These are phyloP conservation scores for Aegithalos caudatus DNA, from an alignment of 2,113 vertebrate genomes.

Conservation along the genomic window DNA sequence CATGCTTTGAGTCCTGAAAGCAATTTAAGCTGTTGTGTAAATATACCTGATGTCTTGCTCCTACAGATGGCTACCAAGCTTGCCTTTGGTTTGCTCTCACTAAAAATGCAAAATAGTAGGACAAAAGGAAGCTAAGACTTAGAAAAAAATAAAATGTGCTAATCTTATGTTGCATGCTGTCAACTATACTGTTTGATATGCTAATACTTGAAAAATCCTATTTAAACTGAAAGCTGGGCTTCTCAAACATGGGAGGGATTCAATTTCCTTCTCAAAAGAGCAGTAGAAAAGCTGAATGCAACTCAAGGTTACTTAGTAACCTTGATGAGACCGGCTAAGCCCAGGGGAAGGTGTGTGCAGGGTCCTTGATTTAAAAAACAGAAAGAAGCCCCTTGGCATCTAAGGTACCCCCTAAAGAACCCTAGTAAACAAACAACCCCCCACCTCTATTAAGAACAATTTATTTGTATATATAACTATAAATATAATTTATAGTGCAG, in stretches of 20 bases:
- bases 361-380: neutral
- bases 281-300: neutral
- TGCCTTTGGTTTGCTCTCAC: neutral
- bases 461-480: neutral
- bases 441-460: neutral
- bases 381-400: neutral
- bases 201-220: constrained; percentile 38
- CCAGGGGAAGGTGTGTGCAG: neutral
- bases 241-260: neutral
- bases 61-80: neutral
- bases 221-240: constrained; percentile 5
- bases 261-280: neutral
- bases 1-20: neutral
- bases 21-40: neutral
- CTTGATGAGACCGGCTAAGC: neutral
- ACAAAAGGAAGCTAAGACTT: neutral
- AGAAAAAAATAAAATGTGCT: neutral
- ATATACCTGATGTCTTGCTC: neutral
- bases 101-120: neutral
- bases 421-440: rapidly evolving
- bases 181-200: constrained; percentile 12
- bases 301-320: constrained; percentile 14
- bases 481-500: neutral
- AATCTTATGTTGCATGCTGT: neutral
- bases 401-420: neutral